phyloP scores from a whole-genome alignment of 2,888 invertebrate genomes.

The Periphyllus acericola region DNA sequence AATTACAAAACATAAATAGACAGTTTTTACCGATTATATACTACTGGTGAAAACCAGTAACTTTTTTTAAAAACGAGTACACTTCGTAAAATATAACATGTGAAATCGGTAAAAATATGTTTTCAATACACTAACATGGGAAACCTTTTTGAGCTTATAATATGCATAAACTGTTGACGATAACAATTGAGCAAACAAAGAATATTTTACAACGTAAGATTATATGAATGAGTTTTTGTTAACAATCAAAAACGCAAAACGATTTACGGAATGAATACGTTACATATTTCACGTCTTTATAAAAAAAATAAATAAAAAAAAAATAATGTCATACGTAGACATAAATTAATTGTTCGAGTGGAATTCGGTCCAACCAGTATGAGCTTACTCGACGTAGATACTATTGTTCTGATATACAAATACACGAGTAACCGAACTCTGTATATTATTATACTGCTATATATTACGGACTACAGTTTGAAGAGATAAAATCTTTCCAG shows the following conservation, averaged over 20 bases:
- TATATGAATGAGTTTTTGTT: too few species aligned
- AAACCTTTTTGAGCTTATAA: not conserved
- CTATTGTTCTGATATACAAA: not conserved
- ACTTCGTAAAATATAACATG: not conserved
- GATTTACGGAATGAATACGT: too few species aligned
- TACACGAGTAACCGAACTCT: not conserved
- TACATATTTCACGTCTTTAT: not conserved
- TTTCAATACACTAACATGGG: not conserved
- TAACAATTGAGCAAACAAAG: not conserved
- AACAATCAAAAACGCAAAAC: too few species aligned
- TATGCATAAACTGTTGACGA: not conserved
- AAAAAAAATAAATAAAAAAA: not conserved
- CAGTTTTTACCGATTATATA: not conserved
- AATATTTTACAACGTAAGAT: too few species aligned
- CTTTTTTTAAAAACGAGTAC: not conserved
- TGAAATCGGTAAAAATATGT: not conserved
- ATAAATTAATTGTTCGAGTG: too few species aligned
- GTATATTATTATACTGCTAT: not conserved
- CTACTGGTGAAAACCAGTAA: not conserved
- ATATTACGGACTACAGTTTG: not conserved
- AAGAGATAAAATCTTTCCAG: conserved; percentile 12
- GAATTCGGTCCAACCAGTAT: too few species aligned
- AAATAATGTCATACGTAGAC: too few species aligned
- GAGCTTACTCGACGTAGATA: not conserved
- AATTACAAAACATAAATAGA: not conserved